A percentile compares a stretch with the other conserved stretches of the same genome.
These are phyloP conservation scores for Nasonovia ribisnigri DNA, from an alignment of 2,888 invertebrate species.

Conservation along the genomic window DNA sequence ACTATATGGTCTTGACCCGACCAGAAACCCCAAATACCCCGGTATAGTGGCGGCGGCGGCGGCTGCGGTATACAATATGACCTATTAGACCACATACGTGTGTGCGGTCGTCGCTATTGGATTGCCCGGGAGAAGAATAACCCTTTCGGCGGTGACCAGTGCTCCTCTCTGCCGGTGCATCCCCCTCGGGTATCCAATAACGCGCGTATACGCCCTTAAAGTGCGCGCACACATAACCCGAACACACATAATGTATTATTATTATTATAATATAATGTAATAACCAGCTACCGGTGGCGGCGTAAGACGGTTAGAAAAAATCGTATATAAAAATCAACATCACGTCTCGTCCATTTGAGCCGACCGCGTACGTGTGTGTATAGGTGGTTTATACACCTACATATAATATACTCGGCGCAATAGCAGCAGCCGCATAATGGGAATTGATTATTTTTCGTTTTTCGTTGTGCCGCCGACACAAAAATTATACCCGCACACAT, in stretches of 20 bases:
- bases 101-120: slow-evolving; percentile 42
- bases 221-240: neutral
- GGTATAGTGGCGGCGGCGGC: slow-evolving; percentile 29
- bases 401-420: neutral
- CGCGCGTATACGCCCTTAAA: slow-evolving; percentile 57
- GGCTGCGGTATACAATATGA: neutral
- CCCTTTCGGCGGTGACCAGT: slow-evolving; percentile 25
- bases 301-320: slow-evolving; percentile 48
- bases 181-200: slow-evolving; percentile 56
- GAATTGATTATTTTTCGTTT: slow-evolving; percentile 56
- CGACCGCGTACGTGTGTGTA: neutral
- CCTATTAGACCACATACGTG: slow-evolving; percentile 13
- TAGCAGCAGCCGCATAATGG: slow-evolving; percentile 38
- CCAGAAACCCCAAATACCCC: slow-evolving; percentile 59
- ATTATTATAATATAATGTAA: slow-evolving; percentile 13
- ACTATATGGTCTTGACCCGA: slow-evolving; percentile 24
- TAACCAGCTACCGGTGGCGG: slow-evolving; percentile 44
- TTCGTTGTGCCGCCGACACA: slow-evolving; percentile 36
- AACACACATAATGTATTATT: neutral
- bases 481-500: slow-evolving; percentile 1
- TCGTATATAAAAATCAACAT: slow-evolving; percentile 40
- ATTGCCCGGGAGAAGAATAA: neutral
- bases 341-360: slow-evolving; percentile 47
- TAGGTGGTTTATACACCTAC: neutral
- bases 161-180: neutral